Percentiles rank a stretch among this genome's conserved stretches.
phyloP scores from a whole-genome alignment of 2,113 vertebrate species.

The Phaethon lepturus region DNA sequence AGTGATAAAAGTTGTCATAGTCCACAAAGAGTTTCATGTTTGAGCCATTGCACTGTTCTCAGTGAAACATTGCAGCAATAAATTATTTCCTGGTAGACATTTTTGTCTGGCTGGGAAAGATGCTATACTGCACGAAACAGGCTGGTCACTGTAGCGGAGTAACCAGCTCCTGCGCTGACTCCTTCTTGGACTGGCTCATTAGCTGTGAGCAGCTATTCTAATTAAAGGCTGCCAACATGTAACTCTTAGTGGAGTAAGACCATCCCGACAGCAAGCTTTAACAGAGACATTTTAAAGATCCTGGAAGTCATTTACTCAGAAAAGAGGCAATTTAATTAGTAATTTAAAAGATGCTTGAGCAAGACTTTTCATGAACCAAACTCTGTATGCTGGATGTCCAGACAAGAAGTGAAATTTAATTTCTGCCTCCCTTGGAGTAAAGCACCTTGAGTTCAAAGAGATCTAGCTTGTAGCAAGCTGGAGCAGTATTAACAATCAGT shows the following conservation, averaged over 20 bases:
- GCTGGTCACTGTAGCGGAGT: neutral
- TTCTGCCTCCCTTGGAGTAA: neutral
- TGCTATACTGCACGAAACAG: neutral
- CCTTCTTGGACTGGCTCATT: neutral
- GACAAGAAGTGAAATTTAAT: neutral
- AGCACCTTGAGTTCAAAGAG: neutral
- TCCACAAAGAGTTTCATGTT: neutral
- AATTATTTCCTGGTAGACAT: neutral
- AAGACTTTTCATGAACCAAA: neutral
- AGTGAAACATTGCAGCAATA: neutral
- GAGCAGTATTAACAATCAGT: neutral
- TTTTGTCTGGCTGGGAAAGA: neutral
- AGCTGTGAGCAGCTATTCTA: neutral
- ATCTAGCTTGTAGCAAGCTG: neutral
- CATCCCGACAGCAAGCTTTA: neutral
- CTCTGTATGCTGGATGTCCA: neutral
- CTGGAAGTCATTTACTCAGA: neutral
- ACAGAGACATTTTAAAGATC: conserved; percentile 1
- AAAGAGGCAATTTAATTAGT: neutral
- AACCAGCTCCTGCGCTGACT: fast-evolving
- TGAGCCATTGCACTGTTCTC: neutral
- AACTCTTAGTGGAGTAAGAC: neutral
- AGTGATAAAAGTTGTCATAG: neutral
- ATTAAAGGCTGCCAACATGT: neutral
- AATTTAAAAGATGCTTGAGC: neutral